phyloP scores from a whole-genome alignment of 2,888 invertebrate species.

The Villa cingulata region DNA sequence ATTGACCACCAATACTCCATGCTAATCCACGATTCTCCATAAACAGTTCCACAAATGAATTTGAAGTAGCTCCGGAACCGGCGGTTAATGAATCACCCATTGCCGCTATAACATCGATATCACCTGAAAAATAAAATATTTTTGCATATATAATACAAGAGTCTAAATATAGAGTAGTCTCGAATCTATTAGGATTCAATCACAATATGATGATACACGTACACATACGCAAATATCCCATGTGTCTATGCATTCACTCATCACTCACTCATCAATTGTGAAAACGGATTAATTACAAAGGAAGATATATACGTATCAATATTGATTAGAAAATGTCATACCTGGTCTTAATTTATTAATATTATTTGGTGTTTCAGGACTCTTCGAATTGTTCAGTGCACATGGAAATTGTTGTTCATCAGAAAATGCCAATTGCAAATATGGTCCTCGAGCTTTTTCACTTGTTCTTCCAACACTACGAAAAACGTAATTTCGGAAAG shows the following conservation, averaged over 20 bases:
- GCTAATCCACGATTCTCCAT: conserved; percentile 34
- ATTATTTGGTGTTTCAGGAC: conserved; percentile 30
- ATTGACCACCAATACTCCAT: conserved; percentile 35
- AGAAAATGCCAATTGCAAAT: conserved; percentile 17
- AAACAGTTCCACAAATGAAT: conserved; percentile 30
- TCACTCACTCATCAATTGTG: neutral
- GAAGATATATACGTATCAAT: neutral
- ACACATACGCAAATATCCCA: no score
- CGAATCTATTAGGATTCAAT: no score
- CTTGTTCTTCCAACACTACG: conserved; percentile 16
- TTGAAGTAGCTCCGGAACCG: conserved; percentile 37
- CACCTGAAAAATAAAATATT: conserved; percentile 25
- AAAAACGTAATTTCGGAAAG: conserved; percentile 17
- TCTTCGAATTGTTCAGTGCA: conserved; percentile 18
- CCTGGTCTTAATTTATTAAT: conserved; percentile 38
- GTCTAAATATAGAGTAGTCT: neutral
- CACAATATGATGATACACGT: neutral
- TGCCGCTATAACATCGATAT: conserved; percentile 41
- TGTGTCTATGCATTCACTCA: no score
- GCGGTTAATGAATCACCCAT: conserved; percentile 43
- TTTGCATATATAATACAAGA: neutral
- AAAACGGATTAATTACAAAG: neutral
- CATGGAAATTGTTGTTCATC: conserved; percentile 23
- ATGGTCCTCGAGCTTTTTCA: conserved; percentile 10
- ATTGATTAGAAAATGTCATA: conserved; percentile 1